Percentiles rank a stretch among this genome's conserved stretches.
Evolutionary conservation across 1,140 invertebrate genomes (phyloP).

Genomic region (Drosophila sp.): DNA sequence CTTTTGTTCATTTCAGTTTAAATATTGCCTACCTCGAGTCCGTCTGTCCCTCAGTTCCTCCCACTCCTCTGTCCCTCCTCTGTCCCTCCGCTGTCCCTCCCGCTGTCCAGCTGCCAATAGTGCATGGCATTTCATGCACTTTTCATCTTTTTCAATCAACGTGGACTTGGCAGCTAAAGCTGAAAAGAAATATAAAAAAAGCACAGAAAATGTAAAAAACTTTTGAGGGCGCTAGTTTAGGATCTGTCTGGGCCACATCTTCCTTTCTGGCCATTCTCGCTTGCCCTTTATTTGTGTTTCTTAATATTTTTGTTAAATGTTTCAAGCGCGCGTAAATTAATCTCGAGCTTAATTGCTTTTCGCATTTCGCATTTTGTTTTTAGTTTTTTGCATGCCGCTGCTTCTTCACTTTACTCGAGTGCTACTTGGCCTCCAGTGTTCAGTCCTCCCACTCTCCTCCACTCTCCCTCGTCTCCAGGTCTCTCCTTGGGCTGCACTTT

Average conservation of each 20-base stretch:
- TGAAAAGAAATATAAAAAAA: not conserved
- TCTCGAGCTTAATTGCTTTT: slow-evolving; percentile 80
- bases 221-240: slow-evolving; percentile 67
- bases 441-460: not conserved
- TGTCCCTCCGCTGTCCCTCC: not conserved
- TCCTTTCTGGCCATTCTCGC: slow-evolving; percentile 32
- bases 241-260: slow-evolving; percentile 20
- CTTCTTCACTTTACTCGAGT: slow-evolving; percentile 37
- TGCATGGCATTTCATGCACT: slow-evolving; percentile 75
- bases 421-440: slow-evolving; percentile 17
- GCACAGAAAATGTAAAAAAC: not conserved
- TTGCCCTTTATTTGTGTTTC: slow-evolving; percentile 65
- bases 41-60: slow-evolving; percentile 8
- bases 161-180: slow-evolving; percentile 20
- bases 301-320: slow-evolving; percentile 81
- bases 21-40: slow-evolving; percentile 71
- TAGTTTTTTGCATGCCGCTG: slow-evolving; percentile 31
- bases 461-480: no score
- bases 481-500: slow-evolving; percentile 1
- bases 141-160: slow-evolving; percentile 82
- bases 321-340: slow-evolving; percentile 75
- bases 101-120: slow-evolving; percentile 69
- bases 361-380: slow-evolving; percentile 24
- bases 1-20: slow-evolving; percentile 83
- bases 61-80: slow-evolving; percentile 10